Percentiles rank a stretch among this genome's conserved stretches.
phyloP scores from a whole-genome alignment of 2,797 vertebrate species.

The Poeciliopsis presidionis region DNA sequence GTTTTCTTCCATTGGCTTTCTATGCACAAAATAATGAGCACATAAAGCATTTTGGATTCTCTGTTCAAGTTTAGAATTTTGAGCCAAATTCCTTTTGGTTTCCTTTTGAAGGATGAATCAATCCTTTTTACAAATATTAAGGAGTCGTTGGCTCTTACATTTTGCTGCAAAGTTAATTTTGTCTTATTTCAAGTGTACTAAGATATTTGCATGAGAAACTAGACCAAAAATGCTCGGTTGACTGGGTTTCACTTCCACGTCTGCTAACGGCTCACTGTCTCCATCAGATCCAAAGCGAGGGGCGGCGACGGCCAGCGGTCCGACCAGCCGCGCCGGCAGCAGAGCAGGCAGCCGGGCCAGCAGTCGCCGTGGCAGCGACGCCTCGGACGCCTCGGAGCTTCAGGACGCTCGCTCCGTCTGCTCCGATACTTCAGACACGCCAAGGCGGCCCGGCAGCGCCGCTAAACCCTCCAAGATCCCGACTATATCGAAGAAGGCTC shows the following conservation, averaged over 20 bases:
- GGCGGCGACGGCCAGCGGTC: slow-evolving; percentile 82
- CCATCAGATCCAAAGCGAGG: slow-evolving; percentile 88
- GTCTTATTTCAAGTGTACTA: too few relatives aligned
- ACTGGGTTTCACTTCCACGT: not conserved
- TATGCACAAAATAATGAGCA: too few relatives aligned
- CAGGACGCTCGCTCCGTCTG: slow-evolving; percentile 93
- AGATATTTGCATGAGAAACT: too few relatives aligned
- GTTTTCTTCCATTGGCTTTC: too few relatives aligned
- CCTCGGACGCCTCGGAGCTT: slow-evolving; percentile 92
- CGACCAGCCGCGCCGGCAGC: slow-evolving; percentile 91
- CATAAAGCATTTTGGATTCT: too few relatives aligned
- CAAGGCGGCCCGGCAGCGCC: slow-evolving; percentile 81
- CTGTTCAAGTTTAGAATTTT: too few relatives aligned
- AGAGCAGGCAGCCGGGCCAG: slow-evolving; percentile 89
- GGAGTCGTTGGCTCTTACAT: too few relatives aligned
- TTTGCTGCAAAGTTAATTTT: too few relatives aligned
- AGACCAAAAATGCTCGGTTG: too few relatives aligned
- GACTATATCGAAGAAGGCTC: slow-evolving; percentile 94
- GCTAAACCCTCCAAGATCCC: slow-evolving; percentile 94
- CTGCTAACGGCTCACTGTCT: not conserved
- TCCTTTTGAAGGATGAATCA: too few relatives aligned
- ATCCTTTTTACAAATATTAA: too few relatives aligned
- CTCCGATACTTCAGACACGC: slow-evolving; percentile 95
- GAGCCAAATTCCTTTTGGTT: too few relatives aligned
- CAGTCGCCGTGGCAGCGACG: slow-evolving; percentile 94